Base-by-base conservation (phyloP, 2,797 vertebrate genomes). In the Oophaga sylvatica region DNA sequence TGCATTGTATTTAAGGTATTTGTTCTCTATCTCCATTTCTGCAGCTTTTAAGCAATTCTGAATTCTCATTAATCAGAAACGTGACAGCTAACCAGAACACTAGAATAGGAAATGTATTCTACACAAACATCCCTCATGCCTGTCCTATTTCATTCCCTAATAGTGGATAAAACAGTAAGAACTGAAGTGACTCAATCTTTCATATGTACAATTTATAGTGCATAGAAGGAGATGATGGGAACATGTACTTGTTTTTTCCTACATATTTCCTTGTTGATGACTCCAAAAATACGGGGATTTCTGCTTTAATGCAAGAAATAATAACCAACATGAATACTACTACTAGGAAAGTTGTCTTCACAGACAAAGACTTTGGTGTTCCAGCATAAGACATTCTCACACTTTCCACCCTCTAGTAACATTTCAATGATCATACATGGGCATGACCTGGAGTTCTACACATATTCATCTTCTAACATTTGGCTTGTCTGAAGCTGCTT, bases 91-190 rank as follows among this genome's bases (percentile, higher is more conserved):
- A 19, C 26, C 79, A 22, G 71, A 48, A 45, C 17, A 80, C 26
- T 70, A 22, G 71, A 48, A 45, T 26, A 80, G 62, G 19, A 68
- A 86, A 80, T 59, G 20, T 60, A 12, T 80, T 48, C 41, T 65
- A 26, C n/a, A 57, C 65, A 65, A 59, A 29, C 63, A n/a, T 45
- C 17, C 26, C 5, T 29, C 9, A 48, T 15, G n/a, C 80, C 35
- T 78, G 29, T 79, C 76, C 76, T 20, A 15, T 70, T 31, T 86
- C 20, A 57, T 80, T 86, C 41, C 76, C 29, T 80, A 67, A 16
- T 62, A 26, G 26, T 57, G 56, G 26, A 20, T 41, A 20, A 57
- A 29, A 26, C 20, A 5, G 48, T 65, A 45, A 70, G 60, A 41
- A 19, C 60, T 53, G 41, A 56, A 78, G 3, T 31, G n/a, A 85